Evolutionary conservation across 2,113 vertebrate genomes (phyloP).

Genomic region (Brachyhypopomus gauderio): DNA sequence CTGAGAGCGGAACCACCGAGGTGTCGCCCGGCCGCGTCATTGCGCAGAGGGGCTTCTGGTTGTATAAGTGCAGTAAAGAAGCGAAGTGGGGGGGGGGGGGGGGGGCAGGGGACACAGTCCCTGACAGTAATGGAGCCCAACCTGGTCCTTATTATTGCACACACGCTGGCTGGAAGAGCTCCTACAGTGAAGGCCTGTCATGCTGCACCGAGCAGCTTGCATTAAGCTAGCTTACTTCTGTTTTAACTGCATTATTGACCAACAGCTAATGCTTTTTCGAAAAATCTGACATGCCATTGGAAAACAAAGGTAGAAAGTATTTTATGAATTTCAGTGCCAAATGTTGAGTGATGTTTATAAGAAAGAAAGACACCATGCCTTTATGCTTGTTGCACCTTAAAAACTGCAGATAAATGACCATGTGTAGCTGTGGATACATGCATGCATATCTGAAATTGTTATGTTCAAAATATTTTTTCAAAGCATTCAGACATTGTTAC

Average conservation of each 20-base stretch:
- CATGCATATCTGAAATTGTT: background rate
- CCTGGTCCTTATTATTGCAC: background rate
- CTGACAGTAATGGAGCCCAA: constrained; percentile 26
- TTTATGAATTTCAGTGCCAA: background rate
- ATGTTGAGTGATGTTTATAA: background rate
- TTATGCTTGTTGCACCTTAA: too few relatives aligned
- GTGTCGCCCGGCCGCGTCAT: background rate
- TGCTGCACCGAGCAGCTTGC: background rate
- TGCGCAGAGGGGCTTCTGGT: background rate
- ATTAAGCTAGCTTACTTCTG: background rate
- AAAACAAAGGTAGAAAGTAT: background rate
- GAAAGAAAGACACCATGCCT: too few relatives aligned
- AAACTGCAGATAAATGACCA: too few relatives aligned
- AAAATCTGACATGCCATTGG: background rate
- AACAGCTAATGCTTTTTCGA: too few relatives aligned
- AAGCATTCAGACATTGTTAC: background rate
- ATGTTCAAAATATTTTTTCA: background rate
- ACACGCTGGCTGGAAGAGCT: background rate
- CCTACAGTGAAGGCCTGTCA: background rate
- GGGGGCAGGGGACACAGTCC: background rate
- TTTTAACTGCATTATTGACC: background rate
- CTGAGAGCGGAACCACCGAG: background rate
- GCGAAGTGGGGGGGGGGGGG: background rate
- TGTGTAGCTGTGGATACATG: background rate
- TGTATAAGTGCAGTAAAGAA: background rate